These are phyloP conservation scores for Channa maculata DNA, from an alignment of 2,113 vertebrate genomes.

Conservation along the genomic window DNA sequence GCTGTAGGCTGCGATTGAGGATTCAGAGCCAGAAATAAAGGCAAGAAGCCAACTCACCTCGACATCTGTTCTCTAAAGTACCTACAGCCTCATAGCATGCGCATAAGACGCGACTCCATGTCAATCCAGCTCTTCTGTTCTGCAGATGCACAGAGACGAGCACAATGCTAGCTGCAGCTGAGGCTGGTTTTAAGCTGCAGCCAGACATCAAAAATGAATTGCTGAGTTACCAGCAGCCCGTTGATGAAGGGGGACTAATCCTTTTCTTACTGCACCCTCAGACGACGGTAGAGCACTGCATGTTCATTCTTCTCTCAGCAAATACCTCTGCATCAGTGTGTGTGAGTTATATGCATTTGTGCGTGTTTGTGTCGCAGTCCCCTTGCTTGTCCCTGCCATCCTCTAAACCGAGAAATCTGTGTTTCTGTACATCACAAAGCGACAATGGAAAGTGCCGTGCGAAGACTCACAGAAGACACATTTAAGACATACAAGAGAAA, in stretches of 20 bases:
- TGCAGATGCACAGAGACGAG: slow-evolving; percentile 48
- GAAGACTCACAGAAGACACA: not conserved
- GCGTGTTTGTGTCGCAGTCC: slow-evolving; percentile 73
- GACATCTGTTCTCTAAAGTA: slow-evolving; percentile 50
- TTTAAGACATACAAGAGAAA: not conserved
- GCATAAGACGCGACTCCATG: slow-evolving; percentile 23
- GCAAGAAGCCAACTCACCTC: slow-evolving; percentile 36
- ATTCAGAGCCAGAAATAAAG: slow-evolving; percentile 8
- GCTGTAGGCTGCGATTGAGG: slow-evolving; percentile 26
- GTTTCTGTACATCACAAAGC: slow-evolving; percentile 17
- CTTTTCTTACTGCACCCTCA: slow-evolving; percentile 59
- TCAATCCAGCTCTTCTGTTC: slow-evolving; percentile 19
- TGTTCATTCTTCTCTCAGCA: slow-evolving; percentile 50
- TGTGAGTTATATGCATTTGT: slow-evolving; percentile 50
- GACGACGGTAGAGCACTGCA: slow-evolving; percentile 39
- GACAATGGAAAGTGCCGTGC: not conserved
- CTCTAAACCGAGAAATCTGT: slow-evolving; percentile 48
- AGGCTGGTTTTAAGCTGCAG: slow-evolving; percentile 48
- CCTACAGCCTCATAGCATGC: slow-evolving; percentile 24
- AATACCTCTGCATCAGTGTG: slow-evolving; percentile 65
- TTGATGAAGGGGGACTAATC: slow-evolving; percentile 60
- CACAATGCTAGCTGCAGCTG: slow-evolving; percentile 54
- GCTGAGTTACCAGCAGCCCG: slow-evolving; percentile 53
- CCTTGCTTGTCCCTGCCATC: slow-evolving; percentile 63
- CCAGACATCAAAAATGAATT: slow-evolving; percentile 41